Evolutionary conservation across 2,888 invertebrate genomes (phyloP).

Genomic region (Drosophila neotestacea): DNA sequence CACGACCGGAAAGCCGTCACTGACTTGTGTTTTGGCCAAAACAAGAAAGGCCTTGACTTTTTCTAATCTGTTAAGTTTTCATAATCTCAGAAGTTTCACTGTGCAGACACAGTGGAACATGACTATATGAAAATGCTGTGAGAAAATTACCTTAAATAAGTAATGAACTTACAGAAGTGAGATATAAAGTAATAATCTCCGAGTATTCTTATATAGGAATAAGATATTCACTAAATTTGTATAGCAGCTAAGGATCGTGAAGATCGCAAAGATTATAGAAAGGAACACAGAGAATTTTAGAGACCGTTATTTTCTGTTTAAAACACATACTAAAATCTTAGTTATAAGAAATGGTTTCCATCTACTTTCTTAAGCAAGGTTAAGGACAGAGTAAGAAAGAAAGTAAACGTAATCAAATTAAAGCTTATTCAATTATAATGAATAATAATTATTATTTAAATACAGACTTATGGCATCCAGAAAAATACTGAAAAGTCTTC

Average conservation of each 20-base stretch:
- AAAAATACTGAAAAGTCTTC: neutral
- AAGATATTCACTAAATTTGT: too few species aligned
- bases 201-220: too few species aligned
- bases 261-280: too few species aligned
- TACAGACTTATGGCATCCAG: neutral
- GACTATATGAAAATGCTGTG: neutral
- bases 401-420: neutral
- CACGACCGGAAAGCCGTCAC: slow-evolving; percentile 1
- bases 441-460: neutral
- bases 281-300: too few species aligned
- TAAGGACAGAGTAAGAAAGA: neutral
- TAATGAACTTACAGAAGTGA: too few species aligned
- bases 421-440: neutral
- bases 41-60: slow-evolving; percentile 29
- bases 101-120: slow-evolving; percentile 10
- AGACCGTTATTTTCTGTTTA: too few species aligned
- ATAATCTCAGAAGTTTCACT: slow-evolving; percentile 9
- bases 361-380: neutral
- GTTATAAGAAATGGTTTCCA: neutral
- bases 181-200: too few species aligned
- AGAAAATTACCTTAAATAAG: too few species aligned
- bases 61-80: slow-evolving; percentile 23
- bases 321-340: too few species aligned
- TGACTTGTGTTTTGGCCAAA: slow-evolving; percentile 22
- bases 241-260: too few species aligned